A percentile compares a stretch with the other conserved stretches of the same genome.
Conservation (phyloP, 1,140 invertebrate genomes). For the Caenorhabditis briggsae region DNA sequence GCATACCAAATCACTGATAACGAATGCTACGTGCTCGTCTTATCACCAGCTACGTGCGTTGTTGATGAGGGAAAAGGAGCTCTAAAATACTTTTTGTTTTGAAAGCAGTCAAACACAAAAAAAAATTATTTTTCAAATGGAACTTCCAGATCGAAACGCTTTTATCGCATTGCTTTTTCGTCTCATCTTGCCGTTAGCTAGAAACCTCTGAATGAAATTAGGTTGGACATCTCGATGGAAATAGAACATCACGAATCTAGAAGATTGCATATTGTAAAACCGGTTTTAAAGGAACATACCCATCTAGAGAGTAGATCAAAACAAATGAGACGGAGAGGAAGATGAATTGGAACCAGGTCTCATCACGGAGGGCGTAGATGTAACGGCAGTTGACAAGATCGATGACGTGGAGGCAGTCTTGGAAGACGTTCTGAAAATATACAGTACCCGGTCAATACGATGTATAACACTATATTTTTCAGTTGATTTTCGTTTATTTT, state of each 20-base stretch:
- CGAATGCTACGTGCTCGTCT: neutral
- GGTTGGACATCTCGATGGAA: slow-evolving; percentile 26
- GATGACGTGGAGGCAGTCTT: slow-evolving; percentile 5
- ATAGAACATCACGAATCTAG: slow-evolving; percentile 23
- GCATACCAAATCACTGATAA: slow-evolving; percentile 1
- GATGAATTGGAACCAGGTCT: slow-evolving; percentile 15
- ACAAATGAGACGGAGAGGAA: slow-evolving; percentile 10
- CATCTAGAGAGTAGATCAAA: slow-evolving; percentile 15
- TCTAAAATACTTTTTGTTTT: neutral
- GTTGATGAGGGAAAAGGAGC: neutral
- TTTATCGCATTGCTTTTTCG: neutral
- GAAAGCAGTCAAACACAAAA: neutral
- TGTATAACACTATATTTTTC: too few relatives aligned
- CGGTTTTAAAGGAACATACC: neutral
- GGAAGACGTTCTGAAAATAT: slow-evolving; percentile 24
- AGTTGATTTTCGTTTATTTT: too few relatives aligned
- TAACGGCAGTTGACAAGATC: slow-evolving; percentile 16
- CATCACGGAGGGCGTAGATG: neutral
- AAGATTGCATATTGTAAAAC: neutral
- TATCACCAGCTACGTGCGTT: slow-evolving; percentile 27
- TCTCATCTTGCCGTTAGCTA: neutral
- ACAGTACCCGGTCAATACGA: too few relatives aligned
- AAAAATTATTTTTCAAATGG: neutral
- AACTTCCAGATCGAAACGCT: neutral
- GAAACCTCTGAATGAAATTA: neutral